Evolutionary conservation across 1,140 invertebrate species (phyloP).

Genomic region (Ectropis grisescens): DNA sequence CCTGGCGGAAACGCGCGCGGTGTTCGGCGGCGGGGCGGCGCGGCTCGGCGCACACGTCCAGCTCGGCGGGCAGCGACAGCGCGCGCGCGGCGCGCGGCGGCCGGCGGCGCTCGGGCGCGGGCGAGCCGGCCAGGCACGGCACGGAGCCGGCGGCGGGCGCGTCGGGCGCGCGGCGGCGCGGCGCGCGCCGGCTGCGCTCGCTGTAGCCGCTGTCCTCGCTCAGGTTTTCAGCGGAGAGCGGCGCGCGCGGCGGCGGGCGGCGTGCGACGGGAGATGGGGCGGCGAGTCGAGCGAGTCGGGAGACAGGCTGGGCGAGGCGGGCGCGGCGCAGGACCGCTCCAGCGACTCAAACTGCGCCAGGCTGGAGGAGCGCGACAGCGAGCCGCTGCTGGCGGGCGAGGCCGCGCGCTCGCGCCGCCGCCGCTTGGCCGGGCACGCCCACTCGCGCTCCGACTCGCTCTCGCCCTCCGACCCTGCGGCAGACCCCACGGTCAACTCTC

Average conservation of each 20-base stretch:
- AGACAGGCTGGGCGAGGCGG: conserved; percentile 55
- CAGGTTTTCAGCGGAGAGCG: conserved; percentile 79
- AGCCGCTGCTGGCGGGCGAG: conserved; percentile 58
- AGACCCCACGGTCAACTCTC: conserved; percentile 11
- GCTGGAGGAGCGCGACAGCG: conserved; percentile 79
- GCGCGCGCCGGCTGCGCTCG: conserved; percentile 46
- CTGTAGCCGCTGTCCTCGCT: conserved; percentile 84
- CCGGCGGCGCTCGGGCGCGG: conserved; percentile 40
- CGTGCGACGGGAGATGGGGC: conserved; percentile 53
- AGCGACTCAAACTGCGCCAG: conserved; percentile 85
- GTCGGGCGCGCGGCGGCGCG: conserved; percentile 32
- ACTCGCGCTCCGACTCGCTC: conserved; percentile 79
- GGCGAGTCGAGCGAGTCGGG: conserved; percentile 54
- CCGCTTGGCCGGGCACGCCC: conserved; percentile 84
- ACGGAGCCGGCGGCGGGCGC: conserved; percentile 39
- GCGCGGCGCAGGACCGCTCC: conserved; percentile 75
- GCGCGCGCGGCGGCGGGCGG: conserved; percentile 44
- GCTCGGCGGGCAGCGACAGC: conserved; percentile 57
- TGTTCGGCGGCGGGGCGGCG: conserved; percentile 35
- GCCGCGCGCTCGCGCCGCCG: conserved; percentile 70
- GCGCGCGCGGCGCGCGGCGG: conserved; percentile 61
- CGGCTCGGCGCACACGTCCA: conserved; percentile 66
- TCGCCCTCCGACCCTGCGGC: conserved; percentile 61
- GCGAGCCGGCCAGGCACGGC: conserved; percentile 39
- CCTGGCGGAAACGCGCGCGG: conserved; percentile 50